Evolutionary conservation across 1,140 invertebrate species (phyloP).

Genomic region (Rhagoletis pomonella): DNA sequence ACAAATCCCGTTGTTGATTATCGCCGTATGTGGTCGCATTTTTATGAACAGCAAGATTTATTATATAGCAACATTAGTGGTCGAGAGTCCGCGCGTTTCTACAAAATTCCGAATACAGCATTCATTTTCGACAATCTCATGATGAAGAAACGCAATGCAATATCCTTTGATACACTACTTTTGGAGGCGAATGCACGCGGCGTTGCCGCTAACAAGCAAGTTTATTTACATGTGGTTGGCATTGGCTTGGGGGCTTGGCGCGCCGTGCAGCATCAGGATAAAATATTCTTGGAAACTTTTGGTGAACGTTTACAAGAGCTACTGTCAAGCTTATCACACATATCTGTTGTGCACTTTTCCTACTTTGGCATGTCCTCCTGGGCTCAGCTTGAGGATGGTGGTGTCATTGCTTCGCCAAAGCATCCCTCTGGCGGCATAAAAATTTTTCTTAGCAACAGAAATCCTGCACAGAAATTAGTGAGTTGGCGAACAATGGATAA

Average conservation of each 20-base stretch:
- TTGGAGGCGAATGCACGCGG: conserved; percentile 64
- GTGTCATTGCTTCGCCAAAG: conserved; percentile 50
- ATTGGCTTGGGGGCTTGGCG: conserved; percentile 69
- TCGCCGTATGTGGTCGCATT: conserved; percentile 65
- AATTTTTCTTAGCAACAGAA: conserved; percentile 60
- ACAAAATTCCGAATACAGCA: background rate
- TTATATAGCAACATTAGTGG: conserved; percentile 48
- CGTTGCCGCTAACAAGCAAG: conserved; percentile 57
- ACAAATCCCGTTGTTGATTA: conserved; percentile 57
- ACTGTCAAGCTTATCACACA: conserved; percentile 59
- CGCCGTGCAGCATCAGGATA: conserved; percentile 58
- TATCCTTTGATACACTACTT: conserved; percentile 66
- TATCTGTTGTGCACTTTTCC: conserved; percentile 70
- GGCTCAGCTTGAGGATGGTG: conserved; percentile 60
- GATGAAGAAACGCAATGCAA: conserved; percentile 68
- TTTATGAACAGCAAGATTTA: conserved; percentile 66
- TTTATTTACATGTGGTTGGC: conserved; percentile 69
- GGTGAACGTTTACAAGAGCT: conserved; percentile 64
- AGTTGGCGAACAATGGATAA: background rate
- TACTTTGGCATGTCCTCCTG: conserved; percentile 63
- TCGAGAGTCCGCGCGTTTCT: conserved; percentile 58
- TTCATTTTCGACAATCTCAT: conserved; percentile 63
- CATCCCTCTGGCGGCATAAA: conserved; percentile 66
- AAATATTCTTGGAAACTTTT: conserved; percentile 68
- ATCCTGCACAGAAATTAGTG: conserved; percentile 62